Conservation (phyloP, 2,888 invertebrate species). For the Deroplatys truncata region DNA sequence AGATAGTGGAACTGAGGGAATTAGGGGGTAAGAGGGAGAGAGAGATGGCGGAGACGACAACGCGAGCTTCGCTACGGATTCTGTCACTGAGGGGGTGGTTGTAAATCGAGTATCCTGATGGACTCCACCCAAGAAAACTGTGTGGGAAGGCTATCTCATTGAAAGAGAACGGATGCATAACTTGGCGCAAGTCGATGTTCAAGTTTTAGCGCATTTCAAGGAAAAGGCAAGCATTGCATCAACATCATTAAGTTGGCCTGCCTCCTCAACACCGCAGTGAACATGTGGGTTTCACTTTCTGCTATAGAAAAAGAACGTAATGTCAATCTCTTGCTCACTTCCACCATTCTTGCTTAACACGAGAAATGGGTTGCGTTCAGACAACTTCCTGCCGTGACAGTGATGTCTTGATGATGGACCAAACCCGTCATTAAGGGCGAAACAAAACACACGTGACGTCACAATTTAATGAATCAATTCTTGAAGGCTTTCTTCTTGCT, state of each 20-base stretch:
- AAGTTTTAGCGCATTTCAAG: neutral
- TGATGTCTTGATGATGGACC: neutral
- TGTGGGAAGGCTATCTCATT: neutral
- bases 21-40: too few relatives aligned
- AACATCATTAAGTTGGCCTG: neutral
- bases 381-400: neutral
- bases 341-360: neutral
- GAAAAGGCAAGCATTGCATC: neutral
- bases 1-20: too few relatives aligned
- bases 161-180: neutral
- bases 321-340: neutral
- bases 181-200: neutral
- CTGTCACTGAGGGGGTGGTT: too few relatives aligned
- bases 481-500: too few relatives aligned
- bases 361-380: neutral
- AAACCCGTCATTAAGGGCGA: neutral
- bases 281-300: neutral
- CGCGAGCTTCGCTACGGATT: too few relatives aligned
- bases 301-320: neutral
- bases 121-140: too few relatives aligned
- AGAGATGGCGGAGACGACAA: too few relatives aligned
- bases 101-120: too few relatives aligned
- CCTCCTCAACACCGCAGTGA: too few relatives aligned
- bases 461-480: too few relatives aligned
- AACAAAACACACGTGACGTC: too few relatives aligned